Percentiles rank a stretch among this genome's conserved stretches.
Evolutionary conservation across 2,888 invertebrate genomes (phyloP).

Genomic region (Nudaria mundana): DNA sequence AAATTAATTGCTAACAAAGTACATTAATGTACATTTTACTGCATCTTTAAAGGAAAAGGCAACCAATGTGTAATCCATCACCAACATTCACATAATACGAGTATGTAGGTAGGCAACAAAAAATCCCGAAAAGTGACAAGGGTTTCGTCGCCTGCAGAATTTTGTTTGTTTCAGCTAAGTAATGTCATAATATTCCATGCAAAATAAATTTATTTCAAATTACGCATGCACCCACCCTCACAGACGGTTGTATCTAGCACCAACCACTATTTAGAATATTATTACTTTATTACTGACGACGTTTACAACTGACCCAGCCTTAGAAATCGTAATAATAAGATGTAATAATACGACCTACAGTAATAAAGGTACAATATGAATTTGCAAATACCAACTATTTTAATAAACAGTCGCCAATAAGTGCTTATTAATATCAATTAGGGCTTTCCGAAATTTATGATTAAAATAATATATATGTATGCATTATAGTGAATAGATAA

Average conservation of each 20-base stretch:
- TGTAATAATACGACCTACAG: too few species aligned
- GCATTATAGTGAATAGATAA: too few species aligned
- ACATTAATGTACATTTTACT: too few species aligned
- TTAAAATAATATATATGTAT: too few species aligned
- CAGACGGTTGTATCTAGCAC: slow-evolving; percentile 59
- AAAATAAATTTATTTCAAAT: slow-evolving; percentile 57
- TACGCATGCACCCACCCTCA: slow-evolving; percentile 71
- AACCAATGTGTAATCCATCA: slow-evolving; percentile 26
- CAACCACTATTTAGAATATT: slow-evolving; percentile 76
- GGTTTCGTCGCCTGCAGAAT: slow-evolving; percentile 40
- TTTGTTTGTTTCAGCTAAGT: slow-evolving; percentile 47
- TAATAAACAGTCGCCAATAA: not conserved
- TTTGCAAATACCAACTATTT: slow-evolving; percentile 32
- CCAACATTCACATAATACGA: slow-evolving; percentile 14
- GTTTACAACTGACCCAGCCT: slow-evolving; percentile 67
- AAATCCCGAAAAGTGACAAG: slow-evolving; percentile 12
- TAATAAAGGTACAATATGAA: slow-evolving; percentile 42
- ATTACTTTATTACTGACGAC: slow-evolving; percentile 64
- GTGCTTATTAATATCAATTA: too few species aligned
- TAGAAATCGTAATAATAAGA: slow-evolving; percentile 64
- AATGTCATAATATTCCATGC: slow-evolving; percentile 61
- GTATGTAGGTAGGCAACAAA: slow-evolving; percentile 11
- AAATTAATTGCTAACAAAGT: too few species aligned
- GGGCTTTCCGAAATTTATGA: too few species aligned
- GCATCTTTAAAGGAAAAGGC: too few species aligned